Percentiles rank a stretch among this genome's conserved stretches.
Conservation (phyloP, 2,113 vertebrate species). For the Struthidea cinerea region DNA sequence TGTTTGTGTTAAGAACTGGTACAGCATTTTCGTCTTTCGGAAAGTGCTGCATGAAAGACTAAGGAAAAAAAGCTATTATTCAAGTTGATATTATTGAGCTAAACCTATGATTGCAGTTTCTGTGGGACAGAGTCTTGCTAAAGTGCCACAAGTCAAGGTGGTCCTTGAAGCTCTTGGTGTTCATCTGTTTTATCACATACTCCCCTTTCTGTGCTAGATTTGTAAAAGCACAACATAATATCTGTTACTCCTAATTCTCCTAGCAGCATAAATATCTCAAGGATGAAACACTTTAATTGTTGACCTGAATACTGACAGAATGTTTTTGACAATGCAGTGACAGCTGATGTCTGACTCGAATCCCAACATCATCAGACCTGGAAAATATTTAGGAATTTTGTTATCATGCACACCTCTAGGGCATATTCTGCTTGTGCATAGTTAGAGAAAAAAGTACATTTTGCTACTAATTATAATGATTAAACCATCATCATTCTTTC, state of each 20-base stretch:
- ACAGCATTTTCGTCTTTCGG: not conserved
- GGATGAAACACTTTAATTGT: not conserved
- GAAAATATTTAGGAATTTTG: not conserved
- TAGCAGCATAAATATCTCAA: not conserved
- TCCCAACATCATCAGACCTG: not conserved
- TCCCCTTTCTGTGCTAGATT: not conserved
- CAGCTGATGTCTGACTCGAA: not conserved
- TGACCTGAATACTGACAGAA: not conserved
- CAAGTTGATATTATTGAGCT: not conserved
- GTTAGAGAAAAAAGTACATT: not conserved
- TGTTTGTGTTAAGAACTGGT: not conserved
- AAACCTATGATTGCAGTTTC: not conserved
- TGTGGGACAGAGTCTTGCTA: not conserved
- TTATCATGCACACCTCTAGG: not conserved
- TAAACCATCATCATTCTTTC: not conserved
- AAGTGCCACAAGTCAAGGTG: not conserved
- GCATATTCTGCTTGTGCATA: not conserved
- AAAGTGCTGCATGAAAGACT: not conserved
- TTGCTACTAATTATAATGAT: not conserved
- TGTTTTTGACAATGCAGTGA: not conserved
- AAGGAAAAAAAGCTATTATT: not conserved
- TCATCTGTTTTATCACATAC: not conserved
- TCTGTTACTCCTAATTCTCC: not conserved
- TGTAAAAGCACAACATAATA: not conserved
- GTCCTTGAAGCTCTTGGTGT: not conserved